These are phyloP conservation scores for Nasonia oneida DNA, from an alignment of 2,888 invertebrate genomes.

Conservation along the genomic window DNA sequence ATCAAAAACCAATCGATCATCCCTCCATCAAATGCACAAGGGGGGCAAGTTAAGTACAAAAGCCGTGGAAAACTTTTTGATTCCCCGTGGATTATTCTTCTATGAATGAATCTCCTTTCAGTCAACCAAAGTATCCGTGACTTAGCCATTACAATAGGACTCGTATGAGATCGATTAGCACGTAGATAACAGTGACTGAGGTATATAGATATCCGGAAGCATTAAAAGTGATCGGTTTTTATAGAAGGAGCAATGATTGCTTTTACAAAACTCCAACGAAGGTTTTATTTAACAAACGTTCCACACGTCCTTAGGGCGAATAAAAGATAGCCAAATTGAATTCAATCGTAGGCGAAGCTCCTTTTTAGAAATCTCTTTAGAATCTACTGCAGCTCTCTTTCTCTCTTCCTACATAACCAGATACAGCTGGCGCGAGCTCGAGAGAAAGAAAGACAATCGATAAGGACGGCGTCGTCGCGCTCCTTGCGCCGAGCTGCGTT, in stretches of 20 bases:
- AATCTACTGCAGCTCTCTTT: neutral
- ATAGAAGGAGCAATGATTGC: too few species aligned
- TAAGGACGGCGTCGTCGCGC: neutral
- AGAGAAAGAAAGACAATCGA: neutral
- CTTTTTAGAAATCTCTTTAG: neutral
- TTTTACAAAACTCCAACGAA: too few species aligned
- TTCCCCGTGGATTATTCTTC: slow-evolving; percentile 11
- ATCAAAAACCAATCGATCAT: slow-evolving; percentile 29
- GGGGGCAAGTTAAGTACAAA: neutral
- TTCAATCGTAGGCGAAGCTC: too few species aligned
- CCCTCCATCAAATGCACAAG: neutral
- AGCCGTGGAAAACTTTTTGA: slow-evolving; percentile 5
- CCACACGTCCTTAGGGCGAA: too few species aligned
- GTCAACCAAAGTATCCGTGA: neutral
- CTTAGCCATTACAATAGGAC: neutral
- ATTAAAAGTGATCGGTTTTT: too few species aligned
- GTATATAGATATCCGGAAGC: too few species aligned
- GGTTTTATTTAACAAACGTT: too few species aligned
- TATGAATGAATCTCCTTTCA: neutral
- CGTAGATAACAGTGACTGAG: too few species aligned
- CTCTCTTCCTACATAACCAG: neutral
- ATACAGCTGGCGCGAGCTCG: neutral
- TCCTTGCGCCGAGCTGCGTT: slow-evolving; percentile 11
- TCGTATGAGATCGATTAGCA: too few species aligned
- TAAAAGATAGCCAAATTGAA: too few species aligned